Percentiles rank a stretch among this genome's conserved stretches.
Conservation (phyloP, 2,888 invertebrate species). For the Ferdinandea cuprea region DNA sequence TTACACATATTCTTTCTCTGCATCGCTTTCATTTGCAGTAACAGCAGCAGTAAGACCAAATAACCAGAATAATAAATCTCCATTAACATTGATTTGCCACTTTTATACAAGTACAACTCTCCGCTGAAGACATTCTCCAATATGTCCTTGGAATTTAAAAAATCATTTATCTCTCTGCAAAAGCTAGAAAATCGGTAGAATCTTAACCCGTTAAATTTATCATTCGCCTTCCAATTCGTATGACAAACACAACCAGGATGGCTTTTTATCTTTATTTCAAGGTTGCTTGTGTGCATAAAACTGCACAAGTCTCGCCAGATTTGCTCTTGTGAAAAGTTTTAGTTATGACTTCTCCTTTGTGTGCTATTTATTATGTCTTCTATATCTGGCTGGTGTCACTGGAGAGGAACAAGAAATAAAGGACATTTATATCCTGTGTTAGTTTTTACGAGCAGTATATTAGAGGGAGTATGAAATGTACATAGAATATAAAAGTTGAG, state of each 20-base stretch:
- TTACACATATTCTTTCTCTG: background rate
- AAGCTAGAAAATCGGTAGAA: background rate
- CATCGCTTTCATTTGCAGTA: background rate
- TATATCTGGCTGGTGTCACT: no score
- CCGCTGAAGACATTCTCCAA: background rate
- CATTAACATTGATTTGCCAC: constrained; percentile 1
- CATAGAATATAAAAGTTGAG: no score
- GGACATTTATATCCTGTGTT: no score
- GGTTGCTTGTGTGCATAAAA: background rate
- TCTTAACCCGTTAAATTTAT: background rate
- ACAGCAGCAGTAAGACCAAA: background rate
- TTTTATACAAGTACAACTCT: background rate
- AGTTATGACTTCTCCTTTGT: background rate
- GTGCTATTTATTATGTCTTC: no score
- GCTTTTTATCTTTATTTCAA: background rate
- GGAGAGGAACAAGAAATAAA: no score
- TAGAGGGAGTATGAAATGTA: no score
- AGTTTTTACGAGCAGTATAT: no score
- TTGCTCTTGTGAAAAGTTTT: background rate
- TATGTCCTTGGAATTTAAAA: background rate
- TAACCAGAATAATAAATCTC: background rate
- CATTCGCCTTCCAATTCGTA: background rate
- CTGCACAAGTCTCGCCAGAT: background rate
- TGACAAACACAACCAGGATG: background rate
- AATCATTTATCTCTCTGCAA: constrained; percentile 10